phyloP scores from a whole-genome alignment of 1,140 invertebrate genomes.

The Aricia agestis region DNA sequence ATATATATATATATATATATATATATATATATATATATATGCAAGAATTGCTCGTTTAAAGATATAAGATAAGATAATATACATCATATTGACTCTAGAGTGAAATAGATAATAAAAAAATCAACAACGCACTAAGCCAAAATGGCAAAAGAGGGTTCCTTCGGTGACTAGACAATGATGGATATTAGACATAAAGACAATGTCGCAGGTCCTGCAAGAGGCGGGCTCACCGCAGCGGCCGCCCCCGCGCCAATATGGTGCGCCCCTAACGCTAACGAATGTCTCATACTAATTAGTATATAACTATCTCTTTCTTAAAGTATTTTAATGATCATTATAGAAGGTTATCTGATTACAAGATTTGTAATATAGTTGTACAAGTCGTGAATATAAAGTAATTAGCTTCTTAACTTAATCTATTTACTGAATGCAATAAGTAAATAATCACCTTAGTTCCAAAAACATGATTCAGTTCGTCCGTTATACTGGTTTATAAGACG shows the following conservation, averaged over 20 bases:
- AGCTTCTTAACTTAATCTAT: background rate
- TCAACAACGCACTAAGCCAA: background rate
- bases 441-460: background rate
- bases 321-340: background rate
- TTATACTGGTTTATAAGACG: constrained; percentile 16
- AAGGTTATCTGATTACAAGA: background rate
- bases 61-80: no score
- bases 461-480: background rate
- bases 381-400: no score
- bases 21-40: no score
- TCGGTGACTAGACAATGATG: background rate
- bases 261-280: background rate
- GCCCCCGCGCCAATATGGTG: background rate
- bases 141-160: background rate
- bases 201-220: background rate
- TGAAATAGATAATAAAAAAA: no score
- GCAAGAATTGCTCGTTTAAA: no score
- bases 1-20: no score
- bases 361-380: no score
- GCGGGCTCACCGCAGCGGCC: background rate
- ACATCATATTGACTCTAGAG: no score
- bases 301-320: background rate
- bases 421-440: background rate
- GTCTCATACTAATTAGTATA: background rate
- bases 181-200: background rate